Base-by-base conservation (phyloP, 2,888 invertebrate species). In the Teinopalpus imperialis region DNA sequence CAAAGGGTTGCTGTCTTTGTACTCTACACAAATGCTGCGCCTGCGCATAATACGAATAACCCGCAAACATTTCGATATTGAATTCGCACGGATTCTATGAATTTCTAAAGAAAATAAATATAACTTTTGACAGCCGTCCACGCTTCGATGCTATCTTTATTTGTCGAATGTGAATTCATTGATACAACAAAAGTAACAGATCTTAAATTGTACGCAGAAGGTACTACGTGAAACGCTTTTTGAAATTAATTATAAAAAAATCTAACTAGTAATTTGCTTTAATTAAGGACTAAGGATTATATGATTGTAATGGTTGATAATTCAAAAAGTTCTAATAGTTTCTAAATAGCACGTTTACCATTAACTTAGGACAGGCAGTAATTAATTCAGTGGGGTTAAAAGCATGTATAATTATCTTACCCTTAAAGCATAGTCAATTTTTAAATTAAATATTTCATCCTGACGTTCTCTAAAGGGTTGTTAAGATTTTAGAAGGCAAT, bases 101-200 rank as follows among this genome's bases (percentile, higher is more conserved):
- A 87, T 85, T 86, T 83, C 64, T 78, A 87, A 87, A 85, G 86
- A 87, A 86, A 85, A 88, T 87, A 87, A 87, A 88, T 86, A 87
- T 83, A 83, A 85, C 85, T 86, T 87, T 74, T 86, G 88, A 87
- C 87, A 87, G 81, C 78, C 77, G 69, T 74, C 71, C 67, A 67
- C 63, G 73, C 70, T 68, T 76, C 73, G 81, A 82, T 85, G 65
- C 66, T 75, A 85, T 82, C 82, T 69, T 74, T 85, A 74, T 85
- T 87, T 82, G 77, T 78, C 75, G 74, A 71, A 74, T 69, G 66
- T 69, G 60, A 69, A 75, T 75, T 69, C 63, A 71, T 59, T 64
- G 67, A 69, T 70, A 67, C 65, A 59, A 67, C 70, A 63, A 53
- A 63, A 66, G 62, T 61, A 70, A 66, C 52, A 44, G 35, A 49